These are phyloP conservation scores for Myrmecophaga tridactyla DNA, from an alignment of 2,113 vertebrate genomes.

Conservation along the genomic window DNA sequence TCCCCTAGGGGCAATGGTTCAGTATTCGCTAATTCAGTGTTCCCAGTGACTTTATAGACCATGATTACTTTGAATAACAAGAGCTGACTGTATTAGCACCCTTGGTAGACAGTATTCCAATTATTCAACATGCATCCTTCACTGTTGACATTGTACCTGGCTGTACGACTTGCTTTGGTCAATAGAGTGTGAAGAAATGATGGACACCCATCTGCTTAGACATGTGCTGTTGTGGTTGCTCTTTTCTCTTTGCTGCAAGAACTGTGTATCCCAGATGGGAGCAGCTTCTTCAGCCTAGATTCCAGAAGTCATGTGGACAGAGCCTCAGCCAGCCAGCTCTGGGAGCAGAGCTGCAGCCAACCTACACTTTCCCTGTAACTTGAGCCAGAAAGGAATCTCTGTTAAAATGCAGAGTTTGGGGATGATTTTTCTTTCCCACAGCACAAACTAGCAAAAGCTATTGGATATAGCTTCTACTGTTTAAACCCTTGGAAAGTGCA, in stretches of 20 bases:
- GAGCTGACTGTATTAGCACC: too few species aligned
- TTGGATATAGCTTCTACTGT: background rate
- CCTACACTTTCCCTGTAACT: background rate
- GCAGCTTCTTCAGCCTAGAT: background rate
- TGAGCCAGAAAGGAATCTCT: too few species aligned
- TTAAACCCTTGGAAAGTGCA: background rate
- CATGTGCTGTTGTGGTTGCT: background rate
- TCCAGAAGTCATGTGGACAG: background rate
- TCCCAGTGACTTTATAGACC: too few species aligned
- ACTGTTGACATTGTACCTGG: background rate
- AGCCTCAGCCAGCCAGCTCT: background rate
- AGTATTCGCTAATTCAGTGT: too few species aligned
- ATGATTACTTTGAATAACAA: too few species aligned
- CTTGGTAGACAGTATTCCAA: too few species aligned
- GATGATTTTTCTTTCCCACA: background rate
- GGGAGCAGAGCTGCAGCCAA: background rate
- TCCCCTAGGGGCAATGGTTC: too few species aligned
- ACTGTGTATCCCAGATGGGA: background rate
- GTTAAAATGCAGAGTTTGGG: background rate
- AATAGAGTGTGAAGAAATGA: background rate
- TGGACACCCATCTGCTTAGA: background rate
- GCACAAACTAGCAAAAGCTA: background rate
- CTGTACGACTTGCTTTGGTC: background rate
- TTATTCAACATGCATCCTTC: too few species aligned
- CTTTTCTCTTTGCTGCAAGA: background rate